Conservation (phyloP, 2,113 vertebrate species). For the Nestor notabilis region DNA sequence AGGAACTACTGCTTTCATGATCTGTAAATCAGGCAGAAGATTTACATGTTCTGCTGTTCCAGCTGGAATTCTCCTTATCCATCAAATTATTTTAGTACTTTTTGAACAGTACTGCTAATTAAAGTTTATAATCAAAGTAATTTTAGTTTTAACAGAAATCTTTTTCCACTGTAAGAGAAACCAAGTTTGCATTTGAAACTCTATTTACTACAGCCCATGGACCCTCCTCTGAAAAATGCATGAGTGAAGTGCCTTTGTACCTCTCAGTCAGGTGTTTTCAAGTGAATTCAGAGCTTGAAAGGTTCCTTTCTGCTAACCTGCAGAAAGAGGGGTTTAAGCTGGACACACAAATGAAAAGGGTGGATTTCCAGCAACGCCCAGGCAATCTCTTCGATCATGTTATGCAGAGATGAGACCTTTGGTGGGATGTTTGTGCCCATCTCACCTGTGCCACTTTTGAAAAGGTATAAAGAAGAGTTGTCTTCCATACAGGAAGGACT, state of each 20-base stretch:
- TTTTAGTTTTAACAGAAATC: neutral
- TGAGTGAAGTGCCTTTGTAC: neutral
- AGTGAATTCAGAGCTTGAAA: neutral
- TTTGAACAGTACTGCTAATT: neutral
- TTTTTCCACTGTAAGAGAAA: neutral
- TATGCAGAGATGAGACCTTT: neutral
- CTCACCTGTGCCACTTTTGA: neutral
- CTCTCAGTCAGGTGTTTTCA: neutral
- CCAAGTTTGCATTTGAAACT: neutral
- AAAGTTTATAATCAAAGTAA: neutral
- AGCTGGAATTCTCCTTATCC: neutral
- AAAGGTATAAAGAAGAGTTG: fast-evolving
- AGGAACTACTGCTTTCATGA: neutral
- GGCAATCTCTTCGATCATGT: fast-evolving
- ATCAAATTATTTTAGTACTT: neutral
- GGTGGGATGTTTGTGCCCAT: neutral
- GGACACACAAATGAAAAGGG: too few relatives aligned
- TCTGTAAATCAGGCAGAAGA: neutral
- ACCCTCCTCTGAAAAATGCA: neutral
- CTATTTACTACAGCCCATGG: neutral
- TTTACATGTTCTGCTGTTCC: neutral
- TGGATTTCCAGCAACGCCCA: neutral
- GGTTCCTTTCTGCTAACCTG: neutral
- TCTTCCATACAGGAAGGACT: fast-evolving
- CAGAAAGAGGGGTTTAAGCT: neutral